These are phyloP conservation scores for Drosophila putrida DNA, from an alignment of 2,888 invertebrate species.

Conservation along the genomic window DNA sequence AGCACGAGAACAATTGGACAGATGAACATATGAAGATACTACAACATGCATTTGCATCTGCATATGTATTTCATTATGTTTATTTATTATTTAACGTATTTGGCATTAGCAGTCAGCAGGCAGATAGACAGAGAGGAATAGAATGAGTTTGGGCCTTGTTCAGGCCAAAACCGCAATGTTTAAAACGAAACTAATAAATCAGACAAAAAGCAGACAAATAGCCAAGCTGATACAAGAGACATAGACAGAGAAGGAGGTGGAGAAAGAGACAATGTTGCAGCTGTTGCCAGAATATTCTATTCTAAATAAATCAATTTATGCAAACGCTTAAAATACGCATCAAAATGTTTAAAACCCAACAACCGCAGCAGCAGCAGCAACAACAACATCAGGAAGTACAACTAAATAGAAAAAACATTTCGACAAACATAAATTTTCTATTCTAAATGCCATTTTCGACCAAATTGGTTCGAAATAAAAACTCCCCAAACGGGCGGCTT, in stretches of 20 bases:
- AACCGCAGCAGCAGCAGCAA: not conserved
- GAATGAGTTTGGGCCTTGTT: constrained; percentile 28
- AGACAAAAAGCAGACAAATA: constrained; percentile 67
- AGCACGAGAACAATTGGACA: constrained; percentile 26
- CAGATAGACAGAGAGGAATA: not conserved
- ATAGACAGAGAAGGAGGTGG: not conserved
- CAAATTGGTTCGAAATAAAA: constrained; percentile 62
- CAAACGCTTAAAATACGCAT: constrained; percentile 63
- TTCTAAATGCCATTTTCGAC: constrained; percentile 34
- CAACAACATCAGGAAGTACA: constrained; percentile 10
- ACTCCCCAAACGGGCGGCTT: constrained; percentile 50
- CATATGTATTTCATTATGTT: constrained; percentile 73
- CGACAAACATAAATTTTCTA: constrained; percentile 42
- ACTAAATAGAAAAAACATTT: constrained; percentile 21
- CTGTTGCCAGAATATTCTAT: constrained; percentile 22
- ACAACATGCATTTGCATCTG: constrained; percentile 44
- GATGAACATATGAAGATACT: constrained; percentile 56
- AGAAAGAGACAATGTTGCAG: constrained; percentile 10
- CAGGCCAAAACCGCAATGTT: constrained; percentile 65
- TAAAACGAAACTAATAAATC: constrained; percentile 77
- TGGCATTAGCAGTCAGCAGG: constrained; percentile 51
- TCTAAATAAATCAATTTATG: constrained; percentile 73
- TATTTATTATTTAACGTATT: constrained; percentile 78
- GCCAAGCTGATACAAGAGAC: constrained; percentile 22
- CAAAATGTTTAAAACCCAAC: constrained; percentile 34